Evolutionary conservation across 2,888 invertebrate species (phyloP).

Genomic region (Noctuana brunneofusca): DNA sequence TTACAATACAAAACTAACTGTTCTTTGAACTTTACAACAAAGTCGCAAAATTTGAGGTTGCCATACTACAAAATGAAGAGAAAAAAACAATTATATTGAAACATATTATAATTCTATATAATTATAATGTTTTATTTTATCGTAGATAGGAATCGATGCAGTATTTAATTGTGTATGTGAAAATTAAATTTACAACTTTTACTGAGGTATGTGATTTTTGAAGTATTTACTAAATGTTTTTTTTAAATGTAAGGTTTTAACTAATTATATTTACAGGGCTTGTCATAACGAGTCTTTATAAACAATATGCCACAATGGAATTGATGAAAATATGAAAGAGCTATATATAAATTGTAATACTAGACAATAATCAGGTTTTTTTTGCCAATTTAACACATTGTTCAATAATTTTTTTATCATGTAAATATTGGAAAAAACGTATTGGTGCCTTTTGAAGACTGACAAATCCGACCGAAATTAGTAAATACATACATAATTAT

Average conservation of each 20-base stretch:
- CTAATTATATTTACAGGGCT: background rate
- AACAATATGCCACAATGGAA: constrained; percentile 10
- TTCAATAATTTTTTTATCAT: constrained; percentile 41
- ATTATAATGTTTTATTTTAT: constrained; percentile 1
- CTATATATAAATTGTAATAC: constrained; percentile 34
- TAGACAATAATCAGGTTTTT: constrained; percentile 41
- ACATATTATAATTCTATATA: background rate
- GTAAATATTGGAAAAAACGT: constrained; percentile 48
- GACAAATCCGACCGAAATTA: constrained; percentile 41
- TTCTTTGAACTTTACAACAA: constrained; percentile 7
- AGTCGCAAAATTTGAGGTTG: constrained; percentile 30
- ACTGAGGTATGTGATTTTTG: constrained; percentile 29
- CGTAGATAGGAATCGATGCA: constrained; percentile 25
- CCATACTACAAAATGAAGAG: constrained; percentile 20
- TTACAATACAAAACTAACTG: background rate
- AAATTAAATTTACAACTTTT: constrained; percentile 23
- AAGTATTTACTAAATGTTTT: constrained; percentile 41
- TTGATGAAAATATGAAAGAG: constrained; percentile 28
- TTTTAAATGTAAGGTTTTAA: background rate
- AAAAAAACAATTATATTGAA: background rate
- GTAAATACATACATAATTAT: constrained; percentile 16
- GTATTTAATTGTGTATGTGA: constrained; percentile 27
- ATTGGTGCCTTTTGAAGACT: constrained; percentile 75
- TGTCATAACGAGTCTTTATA: background rate
- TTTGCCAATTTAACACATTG: constrained; percentile 36